Evolutionary conservation across 2,113 vertebrate genomes (phyloP).

Genomic region (Nothocercus julius): DNA sequence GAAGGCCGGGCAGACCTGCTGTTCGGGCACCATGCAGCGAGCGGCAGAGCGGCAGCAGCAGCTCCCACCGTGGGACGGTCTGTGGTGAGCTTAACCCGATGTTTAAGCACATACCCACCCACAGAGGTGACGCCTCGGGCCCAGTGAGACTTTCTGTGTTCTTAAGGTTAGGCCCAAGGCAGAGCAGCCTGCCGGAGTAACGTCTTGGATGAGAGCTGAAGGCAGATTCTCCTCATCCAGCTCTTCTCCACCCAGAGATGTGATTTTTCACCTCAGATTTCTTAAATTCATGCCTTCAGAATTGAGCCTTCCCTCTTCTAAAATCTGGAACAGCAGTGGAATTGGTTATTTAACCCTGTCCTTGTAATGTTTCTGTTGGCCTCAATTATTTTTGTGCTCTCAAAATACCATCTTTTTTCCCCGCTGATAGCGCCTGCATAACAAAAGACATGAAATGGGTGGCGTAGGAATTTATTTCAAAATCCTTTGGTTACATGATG

Average conservation of each 20-base stretch:
- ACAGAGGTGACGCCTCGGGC: not conserved
- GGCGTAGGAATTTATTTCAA: not conserved
- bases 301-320: not conserved
- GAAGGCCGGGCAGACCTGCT: not conserved
- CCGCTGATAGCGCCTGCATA: not conserved
- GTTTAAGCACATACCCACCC: not conserved
- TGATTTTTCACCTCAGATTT: not conserved
- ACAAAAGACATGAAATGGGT: not conserved
- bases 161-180: not conserved
- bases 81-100: not conserved
- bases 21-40: not conserved
- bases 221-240: not conserved
- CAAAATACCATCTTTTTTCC: not conserved
- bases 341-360: not conserved
- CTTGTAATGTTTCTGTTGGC: not conserved
- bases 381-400: not conserved
- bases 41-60: not conserved
- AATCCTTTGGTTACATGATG: not conserved
- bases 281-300: not conserved
- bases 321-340: not conserved
- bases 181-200: not conserved
- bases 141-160: fast-evolving
- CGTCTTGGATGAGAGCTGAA: not conserved
- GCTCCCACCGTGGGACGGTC: not conserved
- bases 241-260: not conserved